Evolutionary conservation across 92 coral and sea anemone species (phyloP).

Genomic region (Parazoanthus darwini): DNA sequence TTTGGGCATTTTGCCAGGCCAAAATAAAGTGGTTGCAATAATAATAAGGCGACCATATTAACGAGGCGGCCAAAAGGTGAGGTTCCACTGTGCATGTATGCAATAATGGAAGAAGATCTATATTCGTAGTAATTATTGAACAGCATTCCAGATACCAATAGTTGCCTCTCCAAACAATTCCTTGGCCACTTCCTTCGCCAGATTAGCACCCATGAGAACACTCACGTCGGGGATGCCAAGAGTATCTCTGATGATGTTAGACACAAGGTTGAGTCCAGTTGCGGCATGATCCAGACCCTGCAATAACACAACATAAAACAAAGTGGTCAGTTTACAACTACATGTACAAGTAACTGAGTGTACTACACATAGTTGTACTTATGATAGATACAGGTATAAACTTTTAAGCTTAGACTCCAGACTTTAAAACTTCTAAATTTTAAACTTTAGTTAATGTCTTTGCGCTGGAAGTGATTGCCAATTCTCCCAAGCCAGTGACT

Average conservation of each 20-base stretch:
- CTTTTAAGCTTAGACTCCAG: too few species aligned
- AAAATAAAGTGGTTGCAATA: too few species aligned
- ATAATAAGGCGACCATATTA: too few species aligned
- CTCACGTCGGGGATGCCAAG: slow-evolving; percentile 82
- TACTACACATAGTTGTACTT: background rate
- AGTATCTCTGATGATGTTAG: slow-evolving; percentile 85
- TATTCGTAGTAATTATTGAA: too few species aligned
- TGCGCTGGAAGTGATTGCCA: too few species aligned
- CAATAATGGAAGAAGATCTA: background rate
- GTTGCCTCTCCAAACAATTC: slow-evolving; percentile 98
- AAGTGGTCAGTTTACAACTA: background rate
- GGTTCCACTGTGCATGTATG: too few species aligned
- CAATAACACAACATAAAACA: background rate
- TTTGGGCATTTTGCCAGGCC: too few species aligned
- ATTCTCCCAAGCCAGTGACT: too few species aligned
- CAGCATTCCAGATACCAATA: slow-evolving; percentile 59
- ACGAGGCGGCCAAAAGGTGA: too few species aligned
- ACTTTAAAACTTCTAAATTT: too few species aligned
- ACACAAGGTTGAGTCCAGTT: slow-evolving; percentile 80
- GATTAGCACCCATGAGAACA: slow-evolving; percentile 98
- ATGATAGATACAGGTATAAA: background rate
- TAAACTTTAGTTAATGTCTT: too few species aligned
- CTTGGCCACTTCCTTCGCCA: slow-evolving; percentile 92
- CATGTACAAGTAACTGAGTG: too few species aligned
- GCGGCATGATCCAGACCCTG: slow-evolving; percentile 88